Base-by-base conservation (phyloP, 2,113 vertebrate species). In the Chloroceryle aenea region DNA sequence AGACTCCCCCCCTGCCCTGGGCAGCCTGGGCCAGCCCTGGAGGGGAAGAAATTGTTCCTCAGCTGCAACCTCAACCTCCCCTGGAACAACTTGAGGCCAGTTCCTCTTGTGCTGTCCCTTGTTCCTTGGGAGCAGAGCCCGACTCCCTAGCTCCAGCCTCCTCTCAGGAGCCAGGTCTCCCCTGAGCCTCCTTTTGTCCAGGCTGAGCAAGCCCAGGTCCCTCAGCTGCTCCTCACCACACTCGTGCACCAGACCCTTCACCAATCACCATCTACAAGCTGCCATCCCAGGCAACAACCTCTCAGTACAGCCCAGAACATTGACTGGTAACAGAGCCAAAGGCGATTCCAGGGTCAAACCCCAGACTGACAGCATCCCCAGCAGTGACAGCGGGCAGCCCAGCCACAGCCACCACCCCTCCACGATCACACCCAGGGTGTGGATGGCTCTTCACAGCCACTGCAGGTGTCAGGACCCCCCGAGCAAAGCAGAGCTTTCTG, bases 311-410 rank as follows among this genome's bases (percentile, higher is more conserved):
- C 62, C 42, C 58, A 43, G 30, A 27, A 27, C 52, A 29, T 0
- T 17, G 40, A 4, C 43, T 6, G 29, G 58, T 9, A 27, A 27
- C 7, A 26, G 38, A 26, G 36, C 23, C 1, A 0, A 58, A 47
- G 42, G 20, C 1, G 2, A n/a, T 42, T 17, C 48, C 43, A 7
- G 15, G 19, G 45, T 23, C 36, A 22, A 40, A 55, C 2, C 48
- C 58, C 1, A 7, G 47, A 45, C 7, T 10, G 36, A 16, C 19
- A 62, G 5, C n/a, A 27, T 12, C 63, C 43, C 53, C 8, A 0
- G 25, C 4, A 15, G 25, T 0, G 3, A 12, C 0, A 2, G 32
- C 13, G 50, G 40, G 25, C 36, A 20, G 32, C 7, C 7, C 63
- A 10, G 27, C 12, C 69, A 34, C 26, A 43, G 36, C 36, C 69